Evolutionary conservation across 2,797 vertebrate species (phyloP).

Genomic region (Melanitta fusca): DNA sequence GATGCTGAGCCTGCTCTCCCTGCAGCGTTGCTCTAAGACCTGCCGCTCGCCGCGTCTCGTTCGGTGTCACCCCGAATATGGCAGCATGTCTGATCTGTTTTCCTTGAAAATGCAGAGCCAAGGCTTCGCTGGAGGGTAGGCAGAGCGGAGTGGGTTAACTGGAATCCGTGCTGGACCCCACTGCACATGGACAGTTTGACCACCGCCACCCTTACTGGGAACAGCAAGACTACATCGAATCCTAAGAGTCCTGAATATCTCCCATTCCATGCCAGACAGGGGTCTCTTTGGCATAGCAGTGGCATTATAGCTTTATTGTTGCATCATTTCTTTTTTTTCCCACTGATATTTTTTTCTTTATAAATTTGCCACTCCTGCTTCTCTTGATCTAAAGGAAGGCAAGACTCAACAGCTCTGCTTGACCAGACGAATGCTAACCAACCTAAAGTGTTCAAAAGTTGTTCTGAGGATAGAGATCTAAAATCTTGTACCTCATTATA

Average conservation of each 20-base stretch:
- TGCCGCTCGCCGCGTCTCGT: neutral
- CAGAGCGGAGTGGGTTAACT: neutral
- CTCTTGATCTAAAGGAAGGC: neutral
- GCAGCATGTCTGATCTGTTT: neutral
- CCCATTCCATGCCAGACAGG: neutral
- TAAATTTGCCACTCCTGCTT: neutral
- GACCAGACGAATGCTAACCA: neutral
- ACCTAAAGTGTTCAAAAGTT: neutral
- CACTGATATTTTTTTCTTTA: neutral
- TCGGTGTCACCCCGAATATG: fast-evolving
- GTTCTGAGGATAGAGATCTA: neutral
- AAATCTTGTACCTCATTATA: neutral
- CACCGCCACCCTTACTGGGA: neutral
- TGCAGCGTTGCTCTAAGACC: neutral
- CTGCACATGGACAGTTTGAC: neutral
- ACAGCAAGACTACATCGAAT: neutral
- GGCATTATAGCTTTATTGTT: neutral
- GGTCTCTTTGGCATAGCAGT: neutral
- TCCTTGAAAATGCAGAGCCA: neutral
- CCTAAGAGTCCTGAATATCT: neutral
- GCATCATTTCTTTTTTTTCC: neutral
- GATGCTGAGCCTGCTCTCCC: neutral
- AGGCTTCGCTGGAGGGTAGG: neutral
- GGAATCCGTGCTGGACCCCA: neutral
- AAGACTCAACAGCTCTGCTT: neutral